Percentiles rank a stretch among this genome's conserved stretches.
Conservation (phyloP, 2,888 invertebrate species). For the Drosophila multiciliata region DNA sequence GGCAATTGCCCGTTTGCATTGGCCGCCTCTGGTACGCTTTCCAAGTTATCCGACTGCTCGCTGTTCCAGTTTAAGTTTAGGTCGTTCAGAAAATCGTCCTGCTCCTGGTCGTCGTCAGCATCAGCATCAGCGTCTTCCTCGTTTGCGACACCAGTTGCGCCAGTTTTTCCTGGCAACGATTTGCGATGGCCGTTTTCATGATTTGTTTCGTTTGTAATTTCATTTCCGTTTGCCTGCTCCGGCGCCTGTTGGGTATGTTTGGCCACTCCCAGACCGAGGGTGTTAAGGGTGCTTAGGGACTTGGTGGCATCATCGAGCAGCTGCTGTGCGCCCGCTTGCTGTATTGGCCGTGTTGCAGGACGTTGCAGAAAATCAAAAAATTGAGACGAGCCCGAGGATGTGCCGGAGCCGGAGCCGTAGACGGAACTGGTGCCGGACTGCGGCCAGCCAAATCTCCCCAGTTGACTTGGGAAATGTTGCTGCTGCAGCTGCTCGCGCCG, state of each 20-base stretch:
- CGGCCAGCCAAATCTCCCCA: conserved; percentile 65
- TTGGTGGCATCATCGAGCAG: conserved; percentile 66
- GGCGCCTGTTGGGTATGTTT: conserved; percentile 43
- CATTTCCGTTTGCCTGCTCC: conserved; percentile 68
- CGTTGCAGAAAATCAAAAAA: conserved; percentile 69
- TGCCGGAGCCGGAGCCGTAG: not conserved
- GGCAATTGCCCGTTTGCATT: conserved; percentile 71
- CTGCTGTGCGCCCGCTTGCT: conserved; percentile 26
- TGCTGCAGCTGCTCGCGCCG: conserved; percentile 62
- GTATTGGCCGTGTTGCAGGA: conserved; percentile 35
- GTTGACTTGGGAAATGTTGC: conserved; percentile 65
- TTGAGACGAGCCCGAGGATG: conserved; percentile 43
- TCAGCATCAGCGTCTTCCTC: conserved; percentile 32
- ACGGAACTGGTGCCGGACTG: conserved; percentile 28
- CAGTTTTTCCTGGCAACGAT: conserved; percentile 38
- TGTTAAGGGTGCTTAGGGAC: conserved; percentile 57
- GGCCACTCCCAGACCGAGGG: conserved; percentile 35
- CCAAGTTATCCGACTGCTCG: conserved; percentile 42
- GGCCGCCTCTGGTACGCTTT: conserved; percentile 24
- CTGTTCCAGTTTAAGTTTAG: conserved; percentile 52
- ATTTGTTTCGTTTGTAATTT: conserved; percentile 74
- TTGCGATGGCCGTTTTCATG: conserved; percentile 61
- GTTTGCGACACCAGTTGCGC: conserved; percentile 34
- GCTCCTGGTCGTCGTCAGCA: conserved; percentile 28
- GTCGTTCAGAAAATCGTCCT: conserved; percentile 37